Percentiles rank a stretch among this genome's conserved stretches.
These are phyloP conservation scores for Volucella inanis DNA, from an alignment of 2,888 invertebrate genomes.

Conservation along the genomic window DNA sequence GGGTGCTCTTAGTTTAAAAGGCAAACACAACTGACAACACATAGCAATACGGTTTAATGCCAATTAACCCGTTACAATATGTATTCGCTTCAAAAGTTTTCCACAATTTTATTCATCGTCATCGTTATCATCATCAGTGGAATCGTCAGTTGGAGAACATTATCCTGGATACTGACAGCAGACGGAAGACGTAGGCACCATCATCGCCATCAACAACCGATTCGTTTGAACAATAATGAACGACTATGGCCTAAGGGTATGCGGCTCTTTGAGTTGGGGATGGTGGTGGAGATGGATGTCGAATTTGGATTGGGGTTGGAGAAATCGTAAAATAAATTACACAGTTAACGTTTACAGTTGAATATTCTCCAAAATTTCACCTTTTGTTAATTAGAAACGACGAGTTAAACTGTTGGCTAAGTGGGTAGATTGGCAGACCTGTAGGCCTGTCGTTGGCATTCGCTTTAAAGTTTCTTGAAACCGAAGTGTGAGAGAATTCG, in stretches of 20 bases:
- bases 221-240: slow-evolving; percentile 57
- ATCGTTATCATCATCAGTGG: slow-evolving; percentile 33
- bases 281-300: neutral
- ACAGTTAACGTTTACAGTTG: slow-evolving; percentile 54
- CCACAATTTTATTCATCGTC: slow-evolving; percentile 60
- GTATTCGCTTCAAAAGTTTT: slow-evolving; percentile 64
- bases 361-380: slow-evolving; percentile 45
- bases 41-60: slow-evolving; percentile 60
- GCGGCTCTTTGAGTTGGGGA: neutral
- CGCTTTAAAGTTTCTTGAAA: slow-evolving; percentile 1
- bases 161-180: slow-evolving; percentile 47
- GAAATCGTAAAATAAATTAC: slow-evolving; percentile 54
- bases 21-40: slow-evolving; percentile 58
- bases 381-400: slow-evolving; percentile 66
- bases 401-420: slow-evolving; percentile 45
- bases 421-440: slow-evolving; percentile 23
- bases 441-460: neutral
- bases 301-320: neutral
- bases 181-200: slow-evolving; percentile 32
- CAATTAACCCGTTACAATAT: slow-evolving; percentile 64
- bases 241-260: neutral
- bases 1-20: slow-evolving; percentile 60
- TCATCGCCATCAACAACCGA: slow-evolving; percentile 55
- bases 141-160: neutral
- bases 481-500: slow-evolving; percentile 7